phyloP scores from a whole-genome alignment of 2,888 invertebrate genomes.

The Fragum sueziense region DNA sequence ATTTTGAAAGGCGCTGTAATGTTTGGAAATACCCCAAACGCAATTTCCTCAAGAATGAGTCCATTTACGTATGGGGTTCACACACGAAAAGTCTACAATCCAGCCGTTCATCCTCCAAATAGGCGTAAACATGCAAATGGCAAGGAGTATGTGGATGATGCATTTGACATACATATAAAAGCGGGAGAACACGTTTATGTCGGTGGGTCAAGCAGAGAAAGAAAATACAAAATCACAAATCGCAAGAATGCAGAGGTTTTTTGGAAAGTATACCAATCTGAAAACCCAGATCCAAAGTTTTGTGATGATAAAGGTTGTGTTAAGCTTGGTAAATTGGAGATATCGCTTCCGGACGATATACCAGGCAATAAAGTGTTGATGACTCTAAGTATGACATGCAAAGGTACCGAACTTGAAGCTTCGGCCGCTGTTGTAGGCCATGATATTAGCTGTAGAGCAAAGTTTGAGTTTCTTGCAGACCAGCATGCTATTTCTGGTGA shows the following conservation, averaged over 20 bases:
- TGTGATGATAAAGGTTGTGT: conserved; percentile 48
- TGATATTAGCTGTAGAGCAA: conserved; percentile 14
- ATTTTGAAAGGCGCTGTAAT: conserved; percentile 61
- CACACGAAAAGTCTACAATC: conserved; percentile 42
- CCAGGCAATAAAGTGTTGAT: conserved; percentile 18
- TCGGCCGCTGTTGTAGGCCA: conserved; percentile 15
- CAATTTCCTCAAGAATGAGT: conserved; percentile 54
- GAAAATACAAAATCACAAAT: conserved; percentile 37
- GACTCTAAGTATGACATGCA: conserved; percentile 48
- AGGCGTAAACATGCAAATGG: conserved; percentile 32
- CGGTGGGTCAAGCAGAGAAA: conserved; percentile 30
- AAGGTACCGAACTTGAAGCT: conserved; percentile 57
- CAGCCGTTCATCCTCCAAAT: conserved; percentile 16
- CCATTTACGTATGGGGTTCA: conserved; percentile 60
- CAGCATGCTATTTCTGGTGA: not conserved
- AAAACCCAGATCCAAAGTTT: conserved; percentile 38
- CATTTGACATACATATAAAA: conserved; percentile 53
- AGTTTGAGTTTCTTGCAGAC: conserved; percentile 40
- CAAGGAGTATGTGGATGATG: conserved; percentile 42
- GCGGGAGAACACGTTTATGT: conserved; percentile 40
- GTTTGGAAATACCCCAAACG: conserved; percentile 55
- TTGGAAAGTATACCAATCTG: conserved; percentile 55
- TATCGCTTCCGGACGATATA: conserved; percentile 27
- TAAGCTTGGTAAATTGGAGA: conserved; percentile 43
- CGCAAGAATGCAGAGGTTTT: conserved; percentile 31